Percentiles rank a stretch among this genome's conserved stretches.
phyloP scores from a whole-genome alignment of 2,888 invertebrate genomes.

The Drosophila rellima region DNA sequence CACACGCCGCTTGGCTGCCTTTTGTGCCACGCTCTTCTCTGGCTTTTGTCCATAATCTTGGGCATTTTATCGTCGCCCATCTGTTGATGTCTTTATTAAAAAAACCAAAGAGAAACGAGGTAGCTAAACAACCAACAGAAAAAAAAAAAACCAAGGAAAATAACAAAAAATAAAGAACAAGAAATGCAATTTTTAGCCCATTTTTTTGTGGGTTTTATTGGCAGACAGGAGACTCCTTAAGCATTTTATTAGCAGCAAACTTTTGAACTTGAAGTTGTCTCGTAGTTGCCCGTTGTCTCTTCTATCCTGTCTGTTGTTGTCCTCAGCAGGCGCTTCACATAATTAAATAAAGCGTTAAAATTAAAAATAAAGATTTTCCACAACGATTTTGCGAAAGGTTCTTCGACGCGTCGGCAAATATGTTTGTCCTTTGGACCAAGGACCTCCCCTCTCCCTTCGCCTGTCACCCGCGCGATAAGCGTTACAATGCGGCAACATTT shows the following conservation, averaged over 20 bases:
- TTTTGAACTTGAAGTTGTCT: conserved; percentile 70
- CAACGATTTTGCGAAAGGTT: conserved; percentile 45
- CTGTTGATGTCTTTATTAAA: conserved; percentile 83
- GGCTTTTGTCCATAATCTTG: conserved; percentile 80
- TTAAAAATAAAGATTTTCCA: conserved; percentile 80
- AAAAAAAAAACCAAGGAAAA: no score
- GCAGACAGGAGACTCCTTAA: conserved; percentile 49
- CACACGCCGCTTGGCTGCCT: conserved; percentile 59
- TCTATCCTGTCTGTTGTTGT: conserved; percentile 48
- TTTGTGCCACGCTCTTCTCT: conserved; percentile 36
- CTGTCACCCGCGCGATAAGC: conserved; percentile 39
- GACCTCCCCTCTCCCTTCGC: background rate
- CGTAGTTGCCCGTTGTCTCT: conserved; percentile 9
- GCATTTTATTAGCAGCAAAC: conserved; percentile 66
- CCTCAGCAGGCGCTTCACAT: conserved; percentile 71
- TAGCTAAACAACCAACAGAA: background rate
- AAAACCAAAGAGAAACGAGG: conserved; percentile 22
- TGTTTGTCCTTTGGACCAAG: conserved; percentile 52
- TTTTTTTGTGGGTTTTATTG: conserved; percentile 78
- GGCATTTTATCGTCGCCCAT: conserved; percentile 82
- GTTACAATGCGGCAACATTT: conserved; percentile 51
- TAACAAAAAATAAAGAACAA: conserved; percentile 6
- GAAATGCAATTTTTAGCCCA: conserved; percentile 76
- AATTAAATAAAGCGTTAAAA: conserved; percentile 84
- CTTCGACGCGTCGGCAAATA: conserved; percentile 53